These are phyloP conservation scores for Acleris literana DNA, from an alignment of 2,888 invertebrate species.

Conservation along the genomic window DNA sequence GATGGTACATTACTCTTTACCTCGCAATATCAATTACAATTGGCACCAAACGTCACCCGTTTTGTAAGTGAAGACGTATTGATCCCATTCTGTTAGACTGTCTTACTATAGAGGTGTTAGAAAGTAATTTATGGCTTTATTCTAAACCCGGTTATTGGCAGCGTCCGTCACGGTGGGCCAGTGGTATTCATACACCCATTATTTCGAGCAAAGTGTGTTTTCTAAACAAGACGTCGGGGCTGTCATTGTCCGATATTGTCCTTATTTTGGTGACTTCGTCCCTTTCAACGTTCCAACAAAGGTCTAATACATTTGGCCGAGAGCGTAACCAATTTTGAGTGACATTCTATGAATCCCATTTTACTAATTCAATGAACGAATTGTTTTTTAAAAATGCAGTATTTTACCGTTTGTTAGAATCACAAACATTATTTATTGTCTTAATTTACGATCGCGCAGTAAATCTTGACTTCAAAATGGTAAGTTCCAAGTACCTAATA, in stretches of 20 bases:
- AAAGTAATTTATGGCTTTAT: constrained; percentile 52
- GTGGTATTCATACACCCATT: constrained; percentile 57
- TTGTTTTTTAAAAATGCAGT: constrained; percentile 39
- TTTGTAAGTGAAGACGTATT: constrained; percentile 34
- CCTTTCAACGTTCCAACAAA: constrained; percentile 48
- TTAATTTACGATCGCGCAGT: constrained; percentile 17
- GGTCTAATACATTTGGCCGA: constrained; percentile 53
- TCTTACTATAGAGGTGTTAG: constrained; percentile 33
- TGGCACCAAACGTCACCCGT: constrained; percentile 11
- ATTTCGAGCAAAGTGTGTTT: constrained; percentile 62
- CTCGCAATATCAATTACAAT: not conserved
- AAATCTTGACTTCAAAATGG: constrained; percentile 10
- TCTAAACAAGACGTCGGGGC: constrained; percentile 74
- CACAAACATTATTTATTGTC: not conserved
- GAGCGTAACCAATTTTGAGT: constrained; percentile 58
- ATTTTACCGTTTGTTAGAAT: constrained; percentile 9
- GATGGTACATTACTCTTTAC: not conserved
- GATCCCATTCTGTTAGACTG: constrained; percentile 15
- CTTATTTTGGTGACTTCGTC: constrained; percentile 44
- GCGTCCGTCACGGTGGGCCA: constrained; percentile 69
- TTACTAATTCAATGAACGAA: constrained; percentile 49
- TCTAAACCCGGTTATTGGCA: constrained; percentile 35
- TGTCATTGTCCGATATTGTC: constrained; percentile 57
- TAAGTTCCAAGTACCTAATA: not conserved
- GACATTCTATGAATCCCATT: constrained; percentile 56